phyloP scores from a whole-genome alignment of 2,113 vertebrate species.

The Apus apus region DNA sequence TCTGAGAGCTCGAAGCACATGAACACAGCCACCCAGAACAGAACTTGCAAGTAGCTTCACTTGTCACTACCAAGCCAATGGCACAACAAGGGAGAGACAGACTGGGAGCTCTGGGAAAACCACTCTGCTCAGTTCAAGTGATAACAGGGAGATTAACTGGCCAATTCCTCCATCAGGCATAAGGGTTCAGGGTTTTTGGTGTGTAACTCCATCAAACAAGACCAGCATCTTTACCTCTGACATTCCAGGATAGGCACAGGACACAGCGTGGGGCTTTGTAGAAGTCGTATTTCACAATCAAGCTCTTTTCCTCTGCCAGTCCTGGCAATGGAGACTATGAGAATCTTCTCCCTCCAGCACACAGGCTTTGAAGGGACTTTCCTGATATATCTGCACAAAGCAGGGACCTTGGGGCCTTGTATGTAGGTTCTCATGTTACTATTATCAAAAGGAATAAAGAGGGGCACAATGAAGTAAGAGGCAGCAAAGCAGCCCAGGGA shows the following conservation, averaged over 20 bases:
- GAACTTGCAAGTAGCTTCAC: constrained; percentile 25
- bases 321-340: background rate
- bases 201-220: constrained; percentile 9
- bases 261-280: background rate
- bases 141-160: background rate
- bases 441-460: constrained; percentile 53
- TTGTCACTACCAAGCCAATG: background rate
- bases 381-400: constrained; percentile 30
- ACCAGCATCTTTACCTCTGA: background rate
- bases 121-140: background rate
- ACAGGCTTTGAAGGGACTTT: constrained; percentile 33
- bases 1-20: background rate
- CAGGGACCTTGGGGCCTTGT: constrained; percentile 19
- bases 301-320: background rate
- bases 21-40: background rate
- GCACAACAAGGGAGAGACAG: background rate
- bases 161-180: background rate
- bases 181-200: background rate
- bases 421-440: background rate
- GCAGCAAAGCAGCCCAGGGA: constrained; percentile 28
- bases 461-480: background rate
- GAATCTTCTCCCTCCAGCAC: background rate
- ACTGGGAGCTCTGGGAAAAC: background rate
- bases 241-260: background rate
- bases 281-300: background rate